Base-by-base conservation (phyloP, 2,113 vertebrate genomes). In the Scopus umbretta region DNA sequence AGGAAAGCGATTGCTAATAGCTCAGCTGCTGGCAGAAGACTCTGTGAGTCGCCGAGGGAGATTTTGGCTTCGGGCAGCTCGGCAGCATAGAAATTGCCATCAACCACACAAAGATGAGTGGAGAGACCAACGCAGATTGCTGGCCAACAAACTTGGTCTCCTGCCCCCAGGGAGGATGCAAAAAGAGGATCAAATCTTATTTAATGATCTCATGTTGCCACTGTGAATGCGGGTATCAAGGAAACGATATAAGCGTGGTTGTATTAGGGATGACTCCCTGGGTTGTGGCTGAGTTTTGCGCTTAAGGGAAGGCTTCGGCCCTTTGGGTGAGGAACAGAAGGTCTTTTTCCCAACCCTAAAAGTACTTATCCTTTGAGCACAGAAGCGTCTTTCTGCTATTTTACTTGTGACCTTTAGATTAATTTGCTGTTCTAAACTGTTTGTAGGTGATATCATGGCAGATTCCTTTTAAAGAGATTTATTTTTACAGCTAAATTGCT, bases 111-210 rank as follows among this genome's bases (percentile, higher is more conserved):
- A 62, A 50, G 49, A 47, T 6, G 34, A 88, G 34, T 4, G 12
- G 1, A 66, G 87, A 55, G 40, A 67, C 18, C 4, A 1, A 18
- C 0, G 1, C 17, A 5, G 56, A 12, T 10, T 30, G 21, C 2
- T 2, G 27, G 61, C 52, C 75, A 58, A 6, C 34, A 65, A 13
- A 10, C 10, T 9, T 7, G 10, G n/a, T 16, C 71, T 70, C 19
- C 80, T 68, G 66, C 66, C 50, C 36, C 47, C 70, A 16, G 4
- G 0, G 16, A 32, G 59, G 20, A 29, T 5, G 32, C 20, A 26
- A 7, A 47, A 40, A 29, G 30, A 14, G 18, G 6, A 21, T 30
- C 10, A 88, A 70, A 62, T 5, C 13, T 62, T 13, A 16, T 11
- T 50, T 42, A 38, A 29, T 7, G 30, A 40, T 29, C 36, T 61